Base-by-base conservation (phyloP, 37 sponge, comb jelly and placozoan genomes). In the Axinella damicornis region DNA sequence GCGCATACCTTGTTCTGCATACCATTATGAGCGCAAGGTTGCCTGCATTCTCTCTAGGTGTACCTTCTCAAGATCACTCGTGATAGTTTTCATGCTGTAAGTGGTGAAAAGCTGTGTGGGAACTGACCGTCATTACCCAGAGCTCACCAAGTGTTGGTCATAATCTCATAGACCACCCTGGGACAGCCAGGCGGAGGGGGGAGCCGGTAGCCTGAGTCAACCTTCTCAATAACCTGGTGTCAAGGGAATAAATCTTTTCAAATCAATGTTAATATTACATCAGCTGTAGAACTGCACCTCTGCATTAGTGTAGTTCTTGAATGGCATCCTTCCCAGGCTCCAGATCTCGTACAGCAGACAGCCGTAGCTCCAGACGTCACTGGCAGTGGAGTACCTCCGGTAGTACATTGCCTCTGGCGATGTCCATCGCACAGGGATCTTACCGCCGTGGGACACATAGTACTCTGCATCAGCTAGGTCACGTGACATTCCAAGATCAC, bases 331-430 rank as follows among this genome's bases (percentile, higher is more conserved):
- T 70, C 82, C 82, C 9, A 81, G 71, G 22, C 82, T 81, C 82
- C 82, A 81, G 52, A 81, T 81, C 82, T 81, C 82, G 57, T 81
- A 81, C 40, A 81, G 71, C 40, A 81, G 57, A 81, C 82, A 81
- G 22, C 82, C 82, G 69, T 81, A 81, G 71, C 82, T 81, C 82
- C 82, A 81, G 59, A 81, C 82, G 55, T 81, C 82, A 57, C 82
- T 81, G 82, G 82, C 82, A 35, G 71, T 81, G 59, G 82, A 81
- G 39, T 81, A 81, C 56, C 57, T 68, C 2, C 32, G 59, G 19
- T 71, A n/a, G 39, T 81, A 70, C 71, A 81, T 81, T 4, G 78
- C 87, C 55, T 86, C 87, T 4, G 87, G 87, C 1, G 87, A 73
- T 59, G 73, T 86, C 87, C 79, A 86, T 39, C 58, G 57, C 46